Evolutionary conservation across 2,797 vertebrate species (phyloP), one percentile per base, ranked within the genome.

Genomic region (Garrulus glandarius): DNA sequence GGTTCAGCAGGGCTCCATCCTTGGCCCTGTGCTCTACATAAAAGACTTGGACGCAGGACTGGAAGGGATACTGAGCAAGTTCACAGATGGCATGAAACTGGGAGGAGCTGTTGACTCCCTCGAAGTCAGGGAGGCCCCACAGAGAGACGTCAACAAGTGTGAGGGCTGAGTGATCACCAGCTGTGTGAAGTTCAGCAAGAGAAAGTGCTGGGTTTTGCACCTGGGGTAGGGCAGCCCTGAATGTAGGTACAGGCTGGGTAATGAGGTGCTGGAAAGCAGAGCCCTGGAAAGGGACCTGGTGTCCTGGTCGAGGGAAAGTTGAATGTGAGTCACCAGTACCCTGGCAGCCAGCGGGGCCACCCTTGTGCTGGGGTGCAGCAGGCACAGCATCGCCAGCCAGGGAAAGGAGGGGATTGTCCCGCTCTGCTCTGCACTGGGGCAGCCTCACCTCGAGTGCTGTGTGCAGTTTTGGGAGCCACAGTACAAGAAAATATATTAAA

Each of bases 291-390:
- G 24, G 19, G 27, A n/a, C 19, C 8, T 59, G 18, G 11, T 30
- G 30, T 26, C 17, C 34, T 41, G 24, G 21, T 55, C 0, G 0
- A 14, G 20, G 72, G 17, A 22, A 30, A 30, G 17, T 10, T 41
- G 30, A 20, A 19, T 9, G 2, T 34, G 14, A 47, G 20, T 34
- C 41, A 61, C 6, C 64, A 32, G 64, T 61, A 30, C 21, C 14
- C 41, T 78, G 56, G 49, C 41, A 69, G 34, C 30, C 21, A 10
- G 21, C 64, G 55, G 41, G 26, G 24, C 14, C 41, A 39, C 0
- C 5, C 3, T 0, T 41, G 30, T 39, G 17, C 47, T 10, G 5
- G 10, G 8, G 16, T 0, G 3, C 30, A 36, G 55, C 21, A 32
- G 15, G 21, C 5, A 10, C 30, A 69, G 34, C 41, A 36, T 63